A percentile compares a stretch with the other conserved stretches of the same genome.
These are phyloP conservation scores for Coecobrya sp. DNA, from an alignment of 2,888 invertebrate species.

Conservation along the genomic window DNA sequence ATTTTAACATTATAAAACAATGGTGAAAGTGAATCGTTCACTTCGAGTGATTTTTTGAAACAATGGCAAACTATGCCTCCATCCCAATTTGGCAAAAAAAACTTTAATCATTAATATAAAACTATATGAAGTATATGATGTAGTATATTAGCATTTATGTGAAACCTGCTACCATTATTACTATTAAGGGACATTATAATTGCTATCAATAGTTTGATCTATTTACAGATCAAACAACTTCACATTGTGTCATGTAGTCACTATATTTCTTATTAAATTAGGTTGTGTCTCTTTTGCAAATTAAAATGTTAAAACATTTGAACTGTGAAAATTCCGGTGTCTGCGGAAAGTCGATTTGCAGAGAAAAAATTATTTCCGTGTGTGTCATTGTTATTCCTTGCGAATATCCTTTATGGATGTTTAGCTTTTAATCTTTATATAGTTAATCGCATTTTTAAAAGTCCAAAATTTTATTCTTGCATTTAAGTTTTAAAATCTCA, in stretches of 20 bases:
- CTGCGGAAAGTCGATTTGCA: neutral
- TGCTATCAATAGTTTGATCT: neutral
- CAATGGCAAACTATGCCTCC: no score
- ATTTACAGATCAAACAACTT: neutral
- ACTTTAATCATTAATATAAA: no score
- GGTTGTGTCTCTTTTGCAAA: conserved; percentile 1
- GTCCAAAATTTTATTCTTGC: conserved; percentile 40
- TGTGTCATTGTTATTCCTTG: neutral
- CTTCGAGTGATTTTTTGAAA: no score
- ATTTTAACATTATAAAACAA: no score
- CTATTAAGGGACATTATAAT: neutral
- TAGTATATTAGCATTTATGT: no score
- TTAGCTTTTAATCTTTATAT: neutral
- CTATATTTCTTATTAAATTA: neutral
- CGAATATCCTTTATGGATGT: no score
- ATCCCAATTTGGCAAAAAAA: no score
- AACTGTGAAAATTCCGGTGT: conserved; percentile 22
- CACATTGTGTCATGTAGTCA: neutral
- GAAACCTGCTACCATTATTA: no score
- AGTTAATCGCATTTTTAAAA: conserved; percentile 44
- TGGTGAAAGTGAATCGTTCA: no score
- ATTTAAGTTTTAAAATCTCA: conserved; percentile 65
- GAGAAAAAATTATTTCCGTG: neutral
- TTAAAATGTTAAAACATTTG: neutral
- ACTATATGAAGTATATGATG: no score